These are phyloP conservation scores for Campopleginae sp. DNA, from an alignment of 2,888 invertebrate genomes.

Conservation along the genomic window DNA sequence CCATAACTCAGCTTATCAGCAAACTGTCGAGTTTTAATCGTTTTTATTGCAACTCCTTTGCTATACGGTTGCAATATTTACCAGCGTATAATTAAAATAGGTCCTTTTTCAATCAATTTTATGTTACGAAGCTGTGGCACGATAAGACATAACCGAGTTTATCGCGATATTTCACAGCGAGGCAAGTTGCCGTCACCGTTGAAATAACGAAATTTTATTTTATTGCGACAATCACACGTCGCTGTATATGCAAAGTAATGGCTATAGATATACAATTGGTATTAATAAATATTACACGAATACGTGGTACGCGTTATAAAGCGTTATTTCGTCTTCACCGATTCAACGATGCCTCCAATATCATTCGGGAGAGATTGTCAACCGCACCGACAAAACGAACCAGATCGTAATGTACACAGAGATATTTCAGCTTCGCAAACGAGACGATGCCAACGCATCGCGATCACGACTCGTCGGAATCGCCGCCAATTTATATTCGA, in stretches of 20 bases:
- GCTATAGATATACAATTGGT: background rate
- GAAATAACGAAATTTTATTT: conserved; percentile 45
- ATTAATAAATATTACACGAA: conserved; percentile 25
- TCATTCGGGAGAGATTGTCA: conserved; percentile 31
- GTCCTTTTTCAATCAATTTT: conserved; percentile 38
- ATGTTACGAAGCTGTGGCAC: conserved; percentile 27
- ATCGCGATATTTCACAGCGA: conserved; percentile 34
- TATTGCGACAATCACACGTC: conserved; percentile 4
- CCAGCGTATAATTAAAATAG: conserved; percentile 31
- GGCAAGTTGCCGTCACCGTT: conserved; percentile 19
- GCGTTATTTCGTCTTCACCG: background rate
- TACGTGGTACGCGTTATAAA: background rate
- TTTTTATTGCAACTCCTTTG: conserved; percentile 14
- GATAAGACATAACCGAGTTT: conserved; percentile 40
- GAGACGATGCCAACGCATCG: conserved; percentile 24
- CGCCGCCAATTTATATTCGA: conserved; percentile 71
- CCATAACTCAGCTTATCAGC: conserved; percentile 22
- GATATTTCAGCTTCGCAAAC: conserved; percentile 41
- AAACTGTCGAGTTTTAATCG: conserved; percentile 20
- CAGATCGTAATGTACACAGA: conserved; percentile 2
- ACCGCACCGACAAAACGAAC: conserved; percentile 28
- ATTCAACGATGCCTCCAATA: conserved; percentile 19
- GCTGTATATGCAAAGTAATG: background rate
- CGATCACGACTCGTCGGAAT: conserved; percentile 66
- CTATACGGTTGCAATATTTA: conserved; percentile 20